Conservation (phyloP, 1,140 invertebrate species). For the Bursaphelenchus mucronatus region DNA sequence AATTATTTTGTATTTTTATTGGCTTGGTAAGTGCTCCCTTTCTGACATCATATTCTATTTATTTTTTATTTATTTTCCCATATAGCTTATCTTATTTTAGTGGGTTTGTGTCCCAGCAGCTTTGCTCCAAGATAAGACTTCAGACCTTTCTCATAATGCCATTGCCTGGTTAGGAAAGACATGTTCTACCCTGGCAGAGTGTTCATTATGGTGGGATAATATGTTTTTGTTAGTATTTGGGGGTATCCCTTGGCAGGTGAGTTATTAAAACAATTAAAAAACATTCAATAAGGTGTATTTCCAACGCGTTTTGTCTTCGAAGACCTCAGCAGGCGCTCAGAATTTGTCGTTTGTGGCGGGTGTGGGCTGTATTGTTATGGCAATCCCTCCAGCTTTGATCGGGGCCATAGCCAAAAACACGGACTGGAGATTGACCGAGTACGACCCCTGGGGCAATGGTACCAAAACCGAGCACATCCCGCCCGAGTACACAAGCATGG, state of each 20-base stretch:
- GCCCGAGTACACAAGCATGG: slow-evolving; percentile 69
- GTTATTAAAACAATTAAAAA: slow-evolving; percentile 5
- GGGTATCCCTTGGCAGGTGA: slow-evolving; percentile 93
- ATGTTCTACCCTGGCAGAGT: slow-evolving; percentile 66
- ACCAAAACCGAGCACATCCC: slow-evolving; percentile 52
- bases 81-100: slow-evolving; percentile 60
- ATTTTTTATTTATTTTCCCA: background rate
- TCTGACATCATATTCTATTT: background rate
- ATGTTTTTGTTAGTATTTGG: slow-evolving; percentile 87
- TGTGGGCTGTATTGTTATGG: slow-evolving; percentile 78
- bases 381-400: slow-evolving; percentile 88
- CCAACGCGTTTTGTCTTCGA: slow-evolving; percentile 89
- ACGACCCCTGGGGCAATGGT: slow-evolving; percentile 56
- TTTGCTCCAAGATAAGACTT: slow-evolving; percentile 76
- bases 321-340: slow-evolving; percentile 84
- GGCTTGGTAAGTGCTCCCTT: slow-evolving; percentile 70
- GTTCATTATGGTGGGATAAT: slow-evolving; percentile 82
- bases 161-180: slow-evolving; percentile 80
- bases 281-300: slow-evolving; percentile 80
- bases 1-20: slow-evolving; percentile 95
- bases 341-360: slow-evolving; percentile 92
- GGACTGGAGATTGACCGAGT: slow-evolving; percentile 58
- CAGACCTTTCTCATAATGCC: slow-evolving; percentile 55
- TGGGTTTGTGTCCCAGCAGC: slow-evolving; percentile 98
- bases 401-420: slow-evolving; percentile 91